Conservation (phyloP, 2,888 invertebrate species). For the Dexiosoma caninum region DNA sequence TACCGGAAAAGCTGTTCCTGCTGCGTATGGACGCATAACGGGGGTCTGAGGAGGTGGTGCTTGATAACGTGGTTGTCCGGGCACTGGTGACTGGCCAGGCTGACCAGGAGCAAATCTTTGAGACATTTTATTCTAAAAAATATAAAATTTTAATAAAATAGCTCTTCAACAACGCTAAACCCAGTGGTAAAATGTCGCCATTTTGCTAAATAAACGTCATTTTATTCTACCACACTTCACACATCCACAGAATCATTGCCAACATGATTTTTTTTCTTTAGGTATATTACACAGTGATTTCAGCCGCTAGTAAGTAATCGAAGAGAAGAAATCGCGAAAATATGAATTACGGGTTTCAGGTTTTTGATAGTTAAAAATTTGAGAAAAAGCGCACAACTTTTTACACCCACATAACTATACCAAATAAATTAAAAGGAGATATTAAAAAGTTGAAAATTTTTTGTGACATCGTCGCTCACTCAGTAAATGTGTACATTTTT, state of each 20-base stretch:
- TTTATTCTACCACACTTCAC: background rate
- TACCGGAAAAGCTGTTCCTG: constrained; percentile 87
- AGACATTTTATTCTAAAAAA: constrained; percentile 68
- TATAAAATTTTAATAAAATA: background rate
- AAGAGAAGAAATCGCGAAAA: no score
- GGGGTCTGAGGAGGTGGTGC: constrained; percentile 74
- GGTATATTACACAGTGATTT: no score
- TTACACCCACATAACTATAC: no score
- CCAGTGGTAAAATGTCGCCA: constrained; percentile 25
- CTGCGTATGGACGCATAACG: constrained; percentile 76
- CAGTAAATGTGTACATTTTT: no score
- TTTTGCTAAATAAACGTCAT: constrained; percentile 17
- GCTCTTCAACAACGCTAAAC: constrained; percentile 10
- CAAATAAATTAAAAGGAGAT: no score
- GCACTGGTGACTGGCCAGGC: constrained; percentile 69
- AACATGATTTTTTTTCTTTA: background rate
- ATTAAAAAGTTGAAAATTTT: no score
- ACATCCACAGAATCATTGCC: background rate
- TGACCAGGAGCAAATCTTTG: constrained; percentile 75
- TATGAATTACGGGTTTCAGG: no score
- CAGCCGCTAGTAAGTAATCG: no score
- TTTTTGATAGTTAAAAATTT: no score
- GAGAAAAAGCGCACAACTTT: no score
- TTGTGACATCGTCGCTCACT: no score
- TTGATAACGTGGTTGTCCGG: constrained; percentile 76